phyloP scores from a whole-genome alignment of 1,140 invertebrate genomes.

The Pachyrhynchus sulphureomaculatus region DNA sequence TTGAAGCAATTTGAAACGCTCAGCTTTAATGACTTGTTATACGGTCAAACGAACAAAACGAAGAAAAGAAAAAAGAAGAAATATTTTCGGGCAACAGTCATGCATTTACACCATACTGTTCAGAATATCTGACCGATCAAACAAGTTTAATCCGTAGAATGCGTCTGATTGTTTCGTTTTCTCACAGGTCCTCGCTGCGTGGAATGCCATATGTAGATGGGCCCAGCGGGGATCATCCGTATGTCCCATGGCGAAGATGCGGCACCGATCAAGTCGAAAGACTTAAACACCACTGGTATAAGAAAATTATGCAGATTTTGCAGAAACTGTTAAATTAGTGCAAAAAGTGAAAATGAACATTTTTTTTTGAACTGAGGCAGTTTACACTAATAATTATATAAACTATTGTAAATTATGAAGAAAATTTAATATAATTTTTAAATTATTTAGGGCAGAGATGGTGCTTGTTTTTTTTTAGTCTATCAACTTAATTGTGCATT shows the following conservation, averaged over 20 bases:
- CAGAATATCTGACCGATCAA: conserved; percentile 34
- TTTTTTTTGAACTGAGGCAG: not conserved
- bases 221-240: conserved; percentile 28
- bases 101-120: conserved; percentile 31
- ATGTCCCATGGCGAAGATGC: conserved; percentile 27
- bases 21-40: conserved; percentile 14
- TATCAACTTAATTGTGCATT: not conserved
- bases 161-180: conserved; percentile 36
- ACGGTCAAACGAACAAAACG: conserved; percentile 1
- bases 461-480: not conserved
- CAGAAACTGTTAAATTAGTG: not conserved
- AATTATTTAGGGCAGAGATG: not conserved
- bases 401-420: not conserved
- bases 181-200: conserved; percentile 31
- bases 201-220: conserved; percentile 36
- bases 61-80: conserved; percentile 22
- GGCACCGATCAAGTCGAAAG: not conserved
- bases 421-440: not conserved
- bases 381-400: conserved; percentile 2
- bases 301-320: conserved; percentile 15
- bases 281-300: not conserved
- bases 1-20: conserved; percentile 7
- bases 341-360: not conserved
- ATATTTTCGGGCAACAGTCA: conserved; percentile 19
- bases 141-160: conserved; percentile 33